A percentile compares a stretch with the other conserved stretches of the same genome.
Conservation (phyloP, 2,797 vertebrate genomes). For the Schizopygopsis malacanthus region DNA sequence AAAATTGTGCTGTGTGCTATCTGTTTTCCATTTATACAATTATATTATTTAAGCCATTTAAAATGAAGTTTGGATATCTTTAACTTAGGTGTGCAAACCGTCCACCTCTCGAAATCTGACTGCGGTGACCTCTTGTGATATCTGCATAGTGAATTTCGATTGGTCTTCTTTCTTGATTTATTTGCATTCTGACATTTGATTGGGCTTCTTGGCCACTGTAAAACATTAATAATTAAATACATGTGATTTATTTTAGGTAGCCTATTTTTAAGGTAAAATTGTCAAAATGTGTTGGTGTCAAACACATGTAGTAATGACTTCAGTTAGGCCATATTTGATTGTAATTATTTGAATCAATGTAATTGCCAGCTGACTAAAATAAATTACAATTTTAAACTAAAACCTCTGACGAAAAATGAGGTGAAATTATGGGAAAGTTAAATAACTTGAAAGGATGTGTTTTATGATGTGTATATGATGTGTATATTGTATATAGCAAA, state of each 20-base stretch:
- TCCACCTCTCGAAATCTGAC: neutral
- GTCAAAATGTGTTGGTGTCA: neutral
- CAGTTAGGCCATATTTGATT: neutral
- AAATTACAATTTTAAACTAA: neutral
- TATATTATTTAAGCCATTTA: neutral
- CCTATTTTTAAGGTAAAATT: neutral
- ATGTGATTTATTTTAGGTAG: neutral
- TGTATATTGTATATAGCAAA: no score
- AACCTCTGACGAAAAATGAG: neutral
- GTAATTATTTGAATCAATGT: neutral
- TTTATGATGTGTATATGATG: neutral
- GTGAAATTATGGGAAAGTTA: no score
- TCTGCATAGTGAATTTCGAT: neutral
- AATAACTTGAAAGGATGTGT: neutral
- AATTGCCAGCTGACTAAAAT: neutral
- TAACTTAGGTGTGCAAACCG: neutral
- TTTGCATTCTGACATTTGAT: neutral
- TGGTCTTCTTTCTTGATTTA: neutral
- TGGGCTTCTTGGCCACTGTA: conserved; percentile 11
- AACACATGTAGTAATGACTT: neutral
- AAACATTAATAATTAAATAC: neutral
- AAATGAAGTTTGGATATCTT: neutral
- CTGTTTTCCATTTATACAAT: neutral
- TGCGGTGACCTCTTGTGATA: neutral
- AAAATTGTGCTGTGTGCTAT: neutral